Base-by-base conservation (phyloP, 2,888 invertebrate genomes). In the Gymnosoma rotundatum region DNA sequence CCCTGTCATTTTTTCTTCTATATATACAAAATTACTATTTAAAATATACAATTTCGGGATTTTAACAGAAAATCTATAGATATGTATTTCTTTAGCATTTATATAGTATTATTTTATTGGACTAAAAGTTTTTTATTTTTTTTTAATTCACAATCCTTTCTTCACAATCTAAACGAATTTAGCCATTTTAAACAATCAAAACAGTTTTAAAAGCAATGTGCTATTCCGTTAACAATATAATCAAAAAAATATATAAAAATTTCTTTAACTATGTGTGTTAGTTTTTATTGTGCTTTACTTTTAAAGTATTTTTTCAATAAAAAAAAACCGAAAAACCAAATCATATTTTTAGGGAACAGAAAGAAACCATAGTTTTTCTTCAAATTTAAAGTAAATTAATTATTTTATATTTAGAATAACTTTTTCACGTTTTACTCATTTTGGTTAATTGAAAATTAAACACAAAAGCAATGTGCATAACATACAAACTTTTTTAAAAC, bases 31-130 rank as follows among this genome's bases (percentile, higher is more conserved):
- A 63, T 56, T 52, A 25, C 52, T 52, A 61, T 54, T 63, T n/a
- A 25, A 78, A 32, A 63, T 42, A 75, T 70, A 45, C 18, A 67
- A 50, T 64, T 48, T 18, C 38, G 25, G 8, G 38, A 70, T 64
- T 74, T 50, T 36, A 64, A 70, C 18, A 10, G 48, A 58, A 69
- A 74, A 69, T 52, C 63, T 69, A 69, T 67, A 73, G 66, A 52
- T 12, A 69, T 69, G 21, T 74, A 60, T 66, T 78, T 80, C 78
- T 84, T 80, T 74, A 81, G 84, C 84, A 84, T 84, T 84, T 84
- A 84, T 81, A 70, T 78, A 84, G 81, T 75, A 81, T 84, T 78
- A 81, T 58, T 56, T 72, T 54, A 48, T 70, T 54, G n/a, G 42
- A 18, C 25, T 70, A 20, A 21, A 45, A 18, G 18, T 69, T 69